A percentile compares a stretch with the other conserved stretches of the same genome.
These are phyloP conservation scores for Brachionus manjavacas DNA, from an alignment of 1,140 invertebrate genomes.

Conservation along the genomic window DNA sequence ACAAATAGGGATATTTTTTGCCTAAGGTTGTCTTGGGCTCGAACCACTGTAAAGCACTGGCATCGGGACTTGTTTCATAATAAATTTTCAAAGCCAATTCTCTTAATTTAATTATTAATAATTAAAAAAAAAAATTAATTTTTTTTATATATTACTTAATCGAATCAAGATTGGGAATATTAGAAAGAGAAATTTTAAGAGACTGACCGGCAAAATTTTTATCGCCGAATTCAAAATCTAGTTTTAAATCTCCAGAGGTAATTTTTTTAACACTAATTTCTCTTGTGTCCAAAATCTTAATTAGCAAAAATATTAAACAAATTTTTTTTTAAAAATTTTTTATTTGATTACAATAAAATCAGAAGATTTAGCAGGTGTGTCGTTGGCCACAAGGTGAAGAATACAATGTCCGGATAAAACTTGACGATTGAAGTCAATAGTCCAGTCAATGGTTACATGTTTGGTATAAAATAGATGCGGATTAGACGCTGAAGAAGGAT, in stretches of 20 bases:
- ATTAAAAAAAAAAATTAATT: background rate
- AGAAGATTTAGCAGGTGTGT: background rate
- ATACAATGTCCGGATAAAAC: background rate
- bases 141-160: background rate
- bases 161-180: background rate
- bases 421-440: background rate
- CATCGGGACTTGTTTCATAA: conserved; percentile 51
- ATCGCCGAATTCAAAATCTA: conserved; percentile 30
- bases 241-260: background rate
- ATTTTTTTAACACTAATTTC: conserved; percentile 15
- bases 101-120: background rate
- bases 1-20: conserved; percentile 79
- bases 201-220: background rate
- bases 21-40: conserved; percentile 77
- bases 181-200: conserved; percentile 28
- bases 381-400: background rate
- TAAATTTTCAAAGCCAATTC: conserved; percentile 46
- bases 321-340: background rate
- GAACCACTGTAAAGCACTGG: conserved; percentile 81
- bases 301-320: background rate
- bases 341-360: conserved; percentile 24
- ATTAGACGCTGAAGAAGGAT: conserved; percentile 4
- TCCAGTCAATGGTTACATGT: conserved; percentile 6
- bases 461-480: conserved; percentile 22
- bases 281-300: conserved; percentile 17